Conservation (phyloP, 2,797 vertebrate genomes). For the Acanthis flammea region DNA sequence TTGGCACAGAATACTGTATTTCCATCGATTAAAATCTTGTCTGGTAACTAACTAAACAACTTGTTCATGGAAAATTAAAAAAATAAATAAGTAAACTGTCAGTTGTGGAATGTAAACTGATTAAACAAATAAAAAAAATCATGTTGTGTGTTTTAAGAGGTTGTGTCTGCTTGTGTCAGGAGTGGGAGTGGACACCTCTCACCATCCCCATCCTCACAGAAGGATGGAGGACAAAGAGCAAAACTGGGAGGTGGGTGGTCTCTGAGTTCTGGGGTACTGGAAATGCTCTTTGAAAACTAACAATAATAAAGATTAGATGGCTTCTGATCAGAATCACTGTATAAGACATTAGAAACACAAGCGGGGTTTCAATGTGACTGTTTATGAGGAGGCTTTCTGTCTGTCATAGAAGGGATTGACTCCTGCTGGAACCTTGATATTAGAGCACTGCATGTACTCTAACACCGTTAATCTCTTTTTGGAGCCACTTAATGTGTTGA, state of each 20-base stretch:
- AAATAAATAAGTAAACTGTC: conserved; percentile 80
- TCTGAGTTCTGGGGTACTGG: not conserved
- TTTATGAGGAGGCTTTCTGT: not conserved
- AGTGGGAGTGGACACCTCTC: not conserved
- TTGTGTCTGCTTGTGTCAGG: conserved; percentile 47
- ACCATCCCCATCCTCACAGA: not conserved
- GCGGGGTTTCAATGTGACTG: not conserved
- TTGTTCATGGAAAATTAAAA: conserved; percentile 78
- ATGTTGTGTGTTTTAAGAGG: conserved; percentile 80
- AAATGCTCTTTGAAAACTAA: not conserved
- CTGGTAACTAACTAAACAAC: conserved; percentile 80
- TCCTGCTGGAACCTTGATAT: not conserved
- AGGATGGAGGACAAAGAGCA: not conserved
- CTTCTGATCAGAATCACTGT: not conserved
- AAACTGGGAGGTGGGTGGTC: not conserved
- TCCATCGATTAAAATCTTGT: conserved; percentile 75
- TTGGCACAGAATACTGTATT: conserved; percentile 73
- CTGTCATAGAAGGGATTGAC: not conserved
- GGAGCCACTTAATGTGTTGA: not conserved
- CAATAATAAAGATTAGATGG: not conserved
- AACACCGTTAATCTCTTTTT: not conserved
- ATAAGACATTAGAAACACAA: not conserved
- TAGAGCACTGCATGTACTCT: not conserved
- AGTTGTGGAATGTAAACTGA: conserved; percentile 85
- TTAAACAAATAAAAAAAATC: conserved; percentile 82